phyloP scores from a whole-genome alignment of 2,797 vertebrate species.

The Lemur catta region DNA sequence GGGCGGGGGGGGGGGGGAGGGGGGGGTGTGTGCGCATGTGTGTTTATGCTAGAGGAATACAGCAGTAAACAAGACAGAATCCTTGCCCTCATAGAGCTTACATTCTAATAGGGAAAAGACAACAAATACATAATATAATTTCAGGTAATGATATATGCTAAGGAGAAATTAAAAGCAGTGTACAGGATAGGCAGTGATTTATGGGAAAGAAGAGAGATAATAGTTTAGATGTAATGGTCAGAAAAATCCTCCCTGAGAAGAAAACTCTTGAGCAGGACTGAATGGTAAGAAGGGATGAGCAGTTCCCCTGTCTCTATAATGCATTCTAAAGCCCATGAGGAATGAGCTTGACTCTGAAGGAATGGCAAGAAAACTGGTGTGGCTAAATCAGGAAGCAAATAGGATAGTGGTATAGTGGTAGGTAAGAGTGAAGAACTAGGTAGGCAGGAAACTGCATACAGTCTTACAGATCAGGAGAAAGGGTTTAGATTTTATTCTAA shows the following conservation, averaged over 20 bases:
- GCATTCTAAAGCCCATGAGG: background rate
- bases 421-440: background rate
- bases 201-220: background rate
- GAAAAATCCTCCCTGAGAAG: background rate
- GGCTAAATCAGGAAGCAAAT: background rate
- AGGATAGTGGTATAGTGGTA: background rate
- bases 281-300: background rate
- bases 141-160: slow-evolving; percentile 4
- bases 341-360: background rate
- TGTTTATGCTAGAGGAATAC: background rate
- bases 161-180: background rate
- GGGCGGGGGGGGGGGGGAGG: too few species aligned
- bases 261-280: background rate
- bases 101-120: slow-evolving; percentile 49
- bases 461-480: background rate
- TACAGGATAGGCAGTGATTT: background rate
- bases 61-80: slow-evolving; percentile 10
- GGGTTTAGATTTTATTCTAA: background rate
- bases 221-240: background rate
- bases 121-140: slow-evolving; percentile 27
- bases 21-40: background rate
- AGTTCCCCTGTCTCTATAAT: background rate
- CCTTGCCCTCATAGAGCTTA: slow-evolving; percentile 44
- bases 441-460: background rate
- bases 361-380: background rate